Conservation (phyloP, 2,797 vertebrate species). For the Neosilurus mollespiculum region DNA sequence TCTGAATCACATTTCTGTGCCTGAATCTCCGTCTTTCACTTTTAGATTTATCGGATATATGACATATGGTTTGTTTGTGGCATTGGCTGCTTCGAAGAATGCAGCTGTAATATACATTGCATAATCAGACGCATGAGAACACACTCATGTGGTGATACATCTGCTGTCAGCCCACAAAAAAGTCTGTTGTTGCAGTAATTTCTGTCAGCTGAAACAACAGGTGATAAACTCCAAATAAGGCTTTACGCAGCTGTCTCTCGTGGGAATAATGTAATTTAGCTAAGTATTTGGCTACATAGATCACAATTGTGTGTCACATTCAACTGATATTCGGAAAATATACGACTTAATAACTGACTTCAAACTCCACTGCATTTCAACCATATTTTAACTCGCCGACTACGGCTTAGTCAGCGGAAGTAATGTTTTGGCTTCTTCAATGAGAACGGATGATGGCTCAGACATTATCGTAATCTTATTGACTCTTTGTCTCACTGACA, state of each 20-base stretch:
- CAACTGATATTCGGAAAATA: not conserved
- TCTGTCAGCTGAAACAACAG: slow-evolving; percentile 11
- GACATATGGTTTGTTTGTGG: not conserved
- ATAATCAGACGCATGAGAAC: slow-evolving; percentile 9
- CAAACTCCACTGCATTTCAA: not conserved
- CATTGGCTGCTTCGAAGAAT: not conserved
- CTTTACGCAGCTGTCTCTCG: not conserved
- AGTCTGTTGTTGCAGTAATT: slow-evolving; percentile 22
- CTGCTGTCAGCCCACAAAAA: not conserved
- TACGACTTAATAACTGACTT: not conserved
- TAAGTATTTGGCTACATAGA: not conserved
- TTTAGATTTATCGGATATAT: not conserved
- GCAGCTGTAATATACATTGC: not conserved
- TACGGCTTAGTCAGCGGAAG: not conserved
- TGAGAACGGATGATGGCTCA: not conserved
- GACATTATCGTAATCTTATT: not conserved
- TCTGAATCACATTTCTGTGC: not conserved
- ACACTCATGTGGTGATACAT: not conserved
- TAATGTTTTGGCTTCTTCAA: not conserved
- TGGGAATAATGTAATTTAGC: not conserved
- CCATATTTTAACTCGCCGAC: not conserved
- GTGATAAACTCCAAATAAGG: not conserved
- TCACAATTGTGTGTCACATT: not conserved
- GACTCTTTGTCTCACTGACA: not conserved
- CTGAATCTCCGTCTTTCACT: not conserved